These are phyloP conservation scores for Gandaritis pyraliata DNA, from an alignment of 2,888 invertebrate species.

Conservation along the genomic window DNA sequence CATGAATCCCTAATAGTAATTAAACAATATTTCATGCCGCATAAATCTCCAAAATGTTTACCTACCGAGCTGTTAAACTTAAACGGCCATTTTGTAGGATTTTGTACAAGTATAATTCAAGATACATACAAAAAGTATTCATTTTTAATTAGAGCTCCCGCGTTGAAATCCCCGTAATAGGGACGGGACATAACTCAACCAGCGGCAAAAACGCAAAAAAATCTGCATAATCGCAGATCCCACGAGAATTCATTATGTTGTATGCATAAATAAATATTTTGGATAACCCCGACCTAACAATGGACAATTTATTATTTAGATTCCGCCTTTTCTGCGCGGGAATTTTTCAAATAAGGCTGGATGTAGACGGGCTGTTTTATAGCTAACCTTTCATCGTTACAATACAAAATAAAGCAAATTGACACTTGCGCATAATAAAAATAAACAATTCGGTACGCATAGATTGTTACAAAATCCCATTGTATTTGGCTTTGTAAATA, in stretches of 20 bases:
- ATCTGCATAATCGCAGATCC: slow-evolving; percentile 70
- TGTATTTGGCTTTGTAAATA: too few species aligned
- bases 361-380: slow-evolving; percentile 2
- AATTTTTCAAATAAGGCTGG: slow-evolving; percentile 64
- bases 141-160: slow-evolving; percentile 23
- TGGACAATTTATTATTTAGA: slow-evolving; percentile 83
- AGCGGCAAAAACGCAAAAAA: slow-evolving; percentile 51
- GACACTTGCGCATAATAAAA: too few species aligned
- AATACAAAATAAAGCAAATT: too few species aligned
- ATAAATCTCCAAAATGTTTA: slow-evolving; percentile 3
- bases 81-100: slow-evolving; percentile 3
- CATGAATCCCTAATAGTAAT: background rate
- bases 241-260: slow-evolving; percentile 75
- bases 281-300: slow-evolving; percentile 70
- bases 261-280: slow-evolving; percentile 77
- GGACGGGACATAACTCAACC: slow-evolving; percentile 47
- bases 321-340: slow-evolving; percentile 62
- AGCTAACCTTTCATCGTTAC: too few species aligned
- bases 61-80: background rate
- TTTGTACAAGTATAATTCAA: slow-evolving; percentile 23
- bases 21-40: too few species aligned
- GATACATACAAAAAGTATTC: slow-evolving; percentile 14
- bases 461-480: too few species aligned
- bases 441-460: too few species aligned
- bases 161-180: slow-evolving; percentile 45